Base-by-base conservation (phyloP, 2,888 invertebrate species). In the Ectemnius lituratus region DNA sequence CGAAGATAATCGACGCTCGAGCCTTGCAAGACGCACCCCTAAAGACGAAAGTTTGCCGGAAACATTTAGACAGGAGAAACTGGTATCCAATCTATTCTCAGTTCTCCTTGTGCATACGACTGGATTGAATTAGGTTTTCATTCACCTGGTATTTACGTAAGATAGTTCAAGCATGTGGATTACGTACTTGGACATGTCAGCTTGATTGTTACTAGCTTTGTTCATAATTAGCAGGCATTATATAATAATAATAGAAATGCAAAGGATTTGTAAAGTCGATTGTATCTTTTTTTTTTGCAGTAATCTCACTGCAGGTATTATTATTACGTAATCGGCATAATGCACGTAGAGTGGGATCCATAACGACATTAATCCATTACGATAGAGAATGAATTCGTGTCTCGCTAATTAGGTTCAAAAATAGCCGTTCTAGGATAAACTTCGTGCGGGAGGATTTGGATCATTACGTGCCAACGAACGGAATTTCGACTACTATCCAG, bases 371-470 rank as follows among this genome's bases (percentile, higher is more conserved):
- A 70, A 70, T 70, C 70, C 46, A 62, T 60, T 59, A 70, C 23
- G 63, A 4, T 2, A 20, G 16, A 62, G 49, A 20, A 49, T 8
- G 52, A 14, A 13, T 6, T 23, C 0, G n/a, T 14, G 28, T n/a
- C 4, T 6, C 46, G 46, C 46, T 71, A 70, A 78, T 73, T 57
- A 74, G 65, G n/a, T 69, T 76, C 59, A 67, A 80, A 79, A 80
- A 73, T 73, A 57, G 28, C 47, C 64, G 61, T 62, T 56, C 63
- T 46, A 13, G 18, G 67, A 57, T 57, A 67, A 62, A 75, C 49
- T 18, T 58, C 37, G 58, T n/a, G 6, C 52, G 45, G 57, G 56
- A 37, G 63, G 67, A 77, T 70, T 74, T 67, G 16, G n/a, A 16
- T 60, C 73, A 64, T 67, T 72, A 61, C 46, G 37, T 37, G 5